phyloP scores from a whole-genome alignment of 2,797 vertebrate species.

The Gorsachius magnificus region DNA sequence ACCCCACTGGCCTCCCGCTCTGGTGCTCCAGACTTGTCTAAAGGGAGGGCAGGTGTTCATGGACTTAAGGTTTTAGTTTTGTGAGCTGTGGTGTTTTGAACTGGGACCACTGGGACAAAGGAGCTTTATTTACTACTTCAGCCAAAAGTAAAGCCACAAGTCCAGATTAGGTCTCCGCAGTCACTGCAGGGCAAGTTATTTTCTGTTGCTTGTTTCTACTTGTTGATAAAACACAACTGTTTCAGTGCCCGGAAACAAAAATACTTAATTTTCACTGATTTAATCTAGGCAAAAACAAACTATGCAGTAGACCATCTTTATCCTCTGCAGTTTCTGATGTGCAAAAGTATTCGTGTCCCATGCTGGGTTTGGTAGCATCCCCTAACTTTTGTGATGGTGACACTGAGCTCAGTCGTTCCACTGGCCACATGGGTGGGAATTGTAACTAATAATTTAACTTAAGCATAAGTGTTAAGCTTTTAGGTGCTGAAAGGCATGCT shows the following conservation, averaged over 20 bases:
- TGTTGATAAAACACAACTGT: background rate
- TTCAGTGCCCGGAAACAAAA: background rate
- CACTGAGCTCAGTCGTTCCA: too few species aligned
- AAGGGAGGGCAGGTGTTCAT: too few species aligned
- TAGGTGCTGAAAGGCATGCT: too few species aligned
- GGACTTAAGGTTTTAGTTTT: background rate
- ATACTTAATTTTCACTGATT: background rate
- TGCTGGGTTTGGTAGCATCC: background rate
- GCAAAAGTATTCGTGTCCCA: background rate
- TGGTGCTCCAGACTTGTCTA: accelerated
- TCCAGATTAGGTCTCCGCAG: background rate
- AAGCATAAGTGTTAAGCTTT: background rate
- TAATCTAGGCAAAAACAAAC: background rate
- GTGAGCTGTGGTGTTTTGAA: background rate
- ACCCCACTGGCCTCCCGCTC: accelerated
- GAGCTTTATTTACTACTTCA: background rate
- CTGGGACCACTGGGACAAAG: background rate
- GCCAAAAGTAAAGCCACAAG: background rate
- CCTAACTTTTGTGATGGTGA: too few species aligned
- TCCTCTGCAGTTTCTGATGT: background rate
- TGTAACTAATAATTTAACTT: too few species aligned
- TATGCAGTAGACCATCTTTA: background rate
- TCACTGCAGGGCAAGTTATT: background rate
- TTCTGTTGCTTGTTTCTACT: background rate
- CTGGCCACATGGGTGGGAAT: background rate